phyloP scores from a whole-genome alignment of 2,113 vertebrate species.

The Rhea americana region DNA sequence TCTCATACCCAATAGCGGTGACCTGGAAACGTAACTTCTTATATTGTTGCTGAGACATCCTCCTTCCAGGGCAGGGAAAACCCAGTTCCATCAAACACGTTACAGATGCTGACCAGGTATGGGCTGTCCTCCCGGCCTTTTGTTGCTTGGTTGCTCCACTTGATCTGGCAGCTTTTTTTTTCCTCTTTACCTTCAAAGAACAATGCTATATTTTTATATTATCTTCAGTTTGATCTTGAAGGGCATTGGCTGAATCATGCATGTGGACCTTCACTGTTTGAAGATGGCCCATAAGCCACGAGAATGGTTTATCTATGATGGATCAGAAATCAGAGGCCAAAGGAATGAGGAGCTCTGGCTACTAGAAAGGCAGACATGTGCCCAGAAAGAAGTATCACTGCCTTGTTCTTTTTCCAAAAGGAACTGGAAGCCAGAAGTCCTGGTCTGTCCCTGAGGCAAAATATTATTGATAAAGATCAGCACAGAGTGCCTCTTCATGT shows the following conservation, averaged over 20 bases:
- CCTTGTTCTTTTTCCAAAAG: background rate
- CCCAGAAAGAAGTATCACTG: background rate
- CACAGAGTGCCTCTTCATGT: background rate
- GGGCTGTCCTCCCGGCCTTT: background rate
- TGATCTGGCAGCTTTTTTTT: rapidly evolving
- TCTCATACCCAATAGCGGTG: background rate
- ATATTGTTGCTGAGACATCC: background rate
- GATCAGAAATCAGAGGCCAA: background rate
- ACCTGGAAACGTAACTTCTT: background rate
- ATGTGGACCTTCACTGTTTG: rapidly evolving
- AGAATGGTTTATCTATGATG: background rate
- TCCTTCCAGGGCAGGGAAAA: background rate
- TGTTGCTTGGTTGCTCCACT: background rate
- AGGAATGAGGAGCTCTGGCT: background rate
- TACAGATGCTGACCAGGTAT: background rate
- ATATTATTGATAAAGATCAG: background rate
- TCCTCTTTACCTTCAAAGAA: background rate
- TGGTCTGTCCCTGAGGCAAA: background rate
- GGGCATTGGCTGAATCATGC: background rate
- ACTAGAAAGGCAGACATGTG: background rate
- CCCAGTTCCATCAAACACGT: background rate
- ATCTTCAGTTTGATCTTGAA: background rate
- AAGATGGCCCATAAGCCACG: background rate
- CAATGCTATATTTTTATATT: rapidly evolving
- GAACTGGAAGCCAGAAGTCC: background rate